Percentiles rank a stretch among this genome's conserved stretches.
Evolutionary conservation across 1,140 invertebrate genomes (phyloP).

Genomic region (Pseudomyrmex dendroicus): DNA sequence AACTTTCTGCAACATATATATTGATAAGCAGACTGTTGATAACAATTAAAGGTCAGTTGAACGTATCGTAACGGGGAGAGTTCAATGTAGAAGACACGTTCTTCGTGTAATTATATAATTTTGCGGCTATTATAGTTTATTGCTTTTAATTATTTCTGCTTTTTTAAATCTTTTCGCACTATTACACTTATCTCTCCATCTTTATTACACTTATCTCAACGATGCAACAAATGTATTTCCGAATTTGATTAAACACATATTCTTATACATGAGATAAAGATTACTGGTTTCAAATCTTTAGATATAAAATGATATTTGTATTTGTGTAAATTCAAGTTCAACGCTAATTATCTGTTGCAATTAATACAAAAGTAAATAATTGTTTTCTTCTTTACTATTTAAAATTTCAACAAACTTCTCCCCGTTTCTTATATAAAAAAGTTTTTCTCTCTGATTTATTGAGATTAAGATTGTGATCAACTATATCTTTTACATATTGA

Average conservation of each 20-base stretch:
- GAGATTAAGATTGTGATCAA: slow-evolving; percentile 18
- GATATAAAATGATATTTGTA: neutral
- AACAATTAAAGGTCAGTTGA: slow-evolving; percentile 29
- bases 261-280: neutral
- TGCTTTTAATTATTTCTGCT: neutral
- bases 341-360: neutral
- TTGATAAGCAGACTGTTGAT: slow-evolving; percentile 23
- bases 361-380: neutral
- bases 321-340: neutral
- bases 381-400: neutral
- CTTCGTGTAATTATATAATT: neutral
- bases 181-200: neutral
- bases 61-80: neutral
- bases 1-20: slow-evolving; percentile 3
- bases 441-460: neutral
- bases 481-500: neutral
- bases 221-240: neutral
- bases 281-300: neutral
- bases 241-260: neutral
- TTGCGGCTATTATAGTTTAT: neutral
- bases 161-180: neutral
- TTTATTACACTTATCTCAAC: neutral
- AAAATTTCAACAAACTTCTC: neutral
- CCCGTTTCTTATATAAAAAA: neutral
- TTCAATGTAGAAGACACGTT: slow-evolving; percentile 15